phyloP scores from a whole-genome alignment of 2,797 vertebrate species.

The Cryptoblepharus egeriae region DNA sequence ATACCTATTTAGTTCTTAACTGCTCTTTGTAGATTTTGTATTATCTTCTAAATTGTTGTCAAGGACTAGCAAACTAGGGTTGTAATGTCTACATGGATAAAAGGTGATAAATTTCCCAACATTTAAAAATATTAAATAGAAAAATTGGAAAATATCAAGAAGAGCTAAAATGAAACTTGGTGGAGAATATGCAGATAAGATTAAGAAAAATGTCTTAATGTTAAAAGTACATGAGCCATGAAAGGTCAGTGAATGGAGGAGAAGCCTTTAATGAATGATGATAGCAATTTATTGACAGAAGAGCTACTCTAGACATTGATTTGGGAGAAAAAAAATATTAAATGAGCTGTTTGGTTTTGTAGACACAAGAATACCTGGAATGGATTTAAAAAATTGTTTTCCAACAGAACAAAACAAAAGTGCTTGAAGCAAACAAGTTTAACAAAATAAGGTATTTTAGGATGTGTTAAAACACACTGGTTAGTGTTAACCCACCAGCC shows the following conservation, averaged over 20 bases:
- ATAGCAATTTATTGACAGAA: constrained; percentile 10
- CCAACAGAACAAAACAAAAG: constrained; percentile 34
- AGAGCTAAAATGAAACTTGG: constrained; percentile 47
- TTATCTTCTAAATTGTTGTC: background rate
- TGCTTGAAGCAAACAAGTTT: constrained; percentile 20
- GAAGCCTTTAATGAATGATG: constrained; percentile 50
- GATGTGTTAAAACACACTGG: background rate
- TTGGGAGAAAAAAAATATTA: constrained; percentile 12
- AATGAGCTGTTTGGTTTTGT: constrained; percentile 45
- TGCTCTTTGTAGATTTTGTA: background rate
- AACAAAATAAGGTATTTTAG: constrained; percentile 17
- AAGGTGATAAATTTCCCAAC: constrained; percentile 28
- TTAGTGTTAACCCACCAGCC: too few species aligned
- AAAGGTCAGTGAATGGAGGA: constrained; percentile 37
- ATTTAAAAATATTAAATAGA: background rate
- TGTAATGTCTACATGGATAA: constrained; percentile 32
- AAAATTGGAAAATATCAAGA: constrained; percentile 30
- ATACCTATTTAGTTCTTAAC: constrained; percentile 2
- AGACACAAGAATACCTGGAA: constrained; percentile 25
- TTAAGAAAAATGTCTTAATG: constrained; percentile 16
- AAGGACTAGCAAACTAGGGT: constrained; percentile 22
- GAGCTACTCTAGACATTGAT: constrained; percentile 26
- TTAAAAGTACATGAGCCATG: constrained; percentile 21
- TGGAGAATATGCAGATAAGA: constrained; percentile 35
- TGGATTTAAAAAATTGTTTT: background rate